Conservation (phyloP, 2,888 invertebrate genomes). For the Baccha elongata region DNA sequence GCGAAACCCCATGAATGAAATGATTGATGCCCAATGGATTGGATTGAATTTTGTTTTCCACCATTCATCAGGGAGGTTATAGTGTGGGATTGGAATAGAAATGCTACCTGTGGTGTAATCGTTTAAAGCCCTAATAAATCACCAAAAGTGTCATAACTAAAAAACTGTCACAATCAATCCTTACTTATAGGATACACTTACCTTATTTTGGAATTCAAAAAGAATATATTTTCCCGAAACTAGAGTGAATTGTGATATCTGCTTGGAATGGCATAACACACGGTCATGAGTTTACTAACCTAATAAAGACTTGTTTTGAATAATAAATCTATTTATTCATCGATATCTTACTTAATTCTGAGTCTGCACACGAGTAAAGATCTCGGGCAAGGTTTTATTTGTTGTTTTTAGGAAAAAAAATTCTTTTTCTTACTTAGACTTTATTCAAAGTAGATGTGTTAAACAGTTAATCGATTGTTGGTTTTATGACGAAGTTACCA, state of each 20-base stretch:
- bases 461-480: constrained; percentile 37
- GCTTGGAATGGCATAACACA: constrained; percentile 12
- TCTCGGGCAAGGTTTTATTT: constrained; percentile 32
- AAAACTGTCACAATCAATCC: constrained; percentile 12
- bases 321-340: constrained; percentile 48
- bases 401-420: constrained; percentile 23
- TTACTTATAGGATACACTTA: background rate
- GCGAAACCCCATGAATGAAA: constrained; percentile 44
- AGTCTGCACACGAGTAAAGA: constrained; percentile 45
- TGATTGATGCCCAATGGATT: constrained; percentile 56
- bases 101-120: constrained; percentile 2
- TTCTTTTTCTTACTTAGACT: constrained; percentile 24
- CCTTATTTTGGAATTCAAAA: background rate
- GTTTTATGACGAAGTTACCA: constrained; percentile 52
- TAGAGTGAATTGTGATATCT: constrained; percentile 26
- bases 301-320: constrained; percentile 68
- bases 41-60: background rate
- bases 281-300: constrained; percentile 61
- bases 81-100: background rate
- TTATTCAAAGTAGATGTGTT: constrained; percentile 52
- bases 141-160: constrained; percentile 3
- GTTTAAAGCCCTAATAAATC: constrained; percentile 29
- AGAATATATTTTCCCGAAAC: background rate
- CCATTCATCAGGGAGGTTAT: constrained; percentile 18
- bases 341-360: constrained; percentile 52